Evolutionary conservation across 2,113 vertebrate species (phyloP).

Genomic region (Xyliphius kryptos): DNA sequence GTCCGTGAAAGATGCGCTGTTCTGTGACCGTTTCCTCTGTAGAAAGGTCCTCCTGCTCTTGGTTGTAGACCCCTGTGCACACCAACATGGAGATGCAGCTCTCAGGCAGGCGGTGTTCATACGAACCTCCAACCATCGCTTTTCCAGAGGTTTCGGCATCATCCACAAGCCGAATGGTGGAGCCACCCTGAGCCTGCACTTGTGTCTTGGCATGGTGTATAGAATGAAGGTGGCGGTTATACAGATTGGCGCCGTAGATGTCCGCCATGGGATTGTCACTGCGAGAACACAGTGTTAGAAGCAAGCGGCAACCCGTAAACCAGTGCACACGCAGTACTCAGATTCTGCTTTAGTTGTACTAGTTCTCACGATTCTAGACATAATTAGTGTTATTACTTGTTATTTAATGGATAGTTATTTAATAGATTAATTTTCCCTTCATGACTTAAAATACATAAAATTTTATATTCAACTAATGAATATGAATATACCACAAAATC

Average conservation of each 20-base stretch:
- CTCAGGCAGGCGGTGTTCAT: slow-evolving; percentile 50
- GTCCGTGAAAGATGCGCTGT: slow-evolving; percentile 78
- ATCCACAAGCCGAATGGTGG: slow-evolving; percentile 9
- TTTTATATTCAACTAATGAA: no score
- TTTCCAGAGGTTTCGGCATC: slow-evolving; percentile 19
- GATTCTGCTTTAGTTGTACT: no score
- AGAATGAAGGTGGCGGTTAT: slow-evolving; percentile 77
- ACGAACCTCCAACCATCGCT: slow-evolving; percentile 27
- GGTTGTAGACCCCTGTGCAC: slow-evolving; percentile 83
- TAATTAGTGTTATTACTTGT: no score
- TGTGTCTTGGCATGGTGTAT: slow-evolving; percentile 41
- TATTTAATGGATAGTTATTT: no score
- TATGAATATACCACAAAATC: no score
- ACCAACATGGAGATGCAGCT: slow-evolving; percentile 85
- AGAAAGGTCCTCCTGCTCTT: slow-evolving; percentile 47
- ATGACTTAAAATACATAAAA: no score
- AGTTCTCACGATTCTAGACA: no score
- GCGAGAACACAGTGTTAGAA: neutral
- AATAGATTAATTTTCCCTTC: no score
- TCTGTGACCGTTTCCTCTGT: slow-evolving; percentile 33
- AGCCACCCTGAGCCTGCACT: slow-evolving; percentile 47
- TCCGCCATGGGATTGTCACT: slow-evolving; percentile 97
- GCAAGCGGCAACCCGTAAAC: neutral
- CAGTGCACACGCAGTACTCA: no score
- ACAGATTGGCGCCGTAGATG: slow-evolving; percentile 91